These are phyloP conservation scores for Tricholauxania praeusta DNA, from an alignment of 2,888 invertebrate species.

Conservation along the genomic window DNA sequence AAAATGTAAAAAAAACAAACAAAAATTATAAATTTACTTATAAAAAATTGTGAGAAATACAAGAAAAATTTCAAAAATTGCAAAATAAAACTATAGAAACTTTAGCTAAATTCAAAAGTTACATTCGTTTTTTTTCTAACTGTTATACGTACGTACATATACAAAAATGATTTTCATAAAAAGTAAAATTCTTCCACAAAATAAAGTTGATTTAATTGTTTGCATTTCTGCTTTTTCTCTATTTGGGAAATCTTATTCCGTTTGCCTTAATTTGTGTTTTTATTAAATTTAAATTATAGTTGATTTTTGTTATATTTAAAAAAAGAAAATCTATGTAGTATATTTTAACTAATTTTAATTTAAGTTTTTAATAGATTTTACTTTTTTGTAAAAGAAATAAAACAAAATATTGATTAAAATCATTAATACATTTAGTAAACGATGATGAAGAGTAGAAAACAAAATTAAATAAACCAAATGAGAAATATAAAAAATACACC, in stretches of 20 bases:
- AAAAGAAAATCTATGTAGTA: neutral
- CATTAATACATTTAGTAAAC: no score
- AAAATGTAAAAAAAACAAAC: conserved; percentile 21
- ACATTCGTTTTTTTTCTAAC: neutral
- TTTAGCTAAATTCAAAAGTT: conserved; percentile 30
- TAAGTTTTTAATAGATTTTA: neutral
- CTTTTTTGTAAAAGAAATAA: neutral
- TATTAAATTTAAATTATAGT: conserved; percentile 10
- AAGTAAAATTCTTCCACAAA: no score
- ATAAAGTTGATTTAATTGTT: no score
- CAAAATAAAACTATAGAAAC: conserved; percentile 16
- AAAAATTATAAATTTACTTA: conserved; percentile 23
- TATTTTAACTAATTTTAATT: conserved; percentile 7
- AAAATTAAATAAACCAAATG: conserved; percentile 26
- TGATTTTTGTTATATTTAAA: conserved; percentile 11
- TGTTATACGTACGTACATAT: neutral
- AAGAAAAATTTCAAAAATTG: neutral
- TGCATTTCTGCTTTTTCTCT: no score
- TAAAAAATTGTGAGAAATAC: conserved; percentile 35
- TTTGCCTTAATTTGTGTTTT: conserved; percentile 14
- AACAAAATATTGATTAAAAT: no score
- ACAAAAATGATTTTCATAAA: no score
- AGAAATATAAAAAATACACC: neutral
- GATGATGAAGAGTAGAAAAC: neutral
- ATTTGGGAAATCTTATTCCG: no score